Conservation (phyloP, 53 echinoderm and acorn worm genomes). For the Apostichopus leukothele region DNA sequence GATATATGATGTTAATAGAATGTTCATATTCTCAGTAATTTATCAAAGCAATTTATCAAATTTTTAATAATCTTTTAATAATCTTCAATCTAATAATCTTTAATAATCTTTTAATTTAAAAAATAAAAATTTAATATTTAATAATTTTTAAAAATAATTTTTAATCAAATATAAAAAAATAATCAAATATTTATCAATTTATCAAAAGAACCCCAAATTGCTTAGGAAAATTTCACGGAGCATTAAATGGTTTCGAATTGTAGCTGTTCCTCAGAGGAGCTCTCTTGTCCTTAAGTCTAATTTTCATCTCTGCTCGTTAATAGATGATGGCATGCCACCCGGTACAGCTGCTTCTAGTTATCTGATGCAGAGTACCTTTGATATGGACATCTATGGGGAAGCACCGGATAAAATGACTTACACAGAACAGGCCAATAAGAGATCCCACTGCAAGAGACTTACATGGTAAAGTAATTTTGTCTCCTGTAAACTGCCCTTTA, state of each 20-base stretch:
- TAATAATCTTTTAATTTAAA: too few species aligned
- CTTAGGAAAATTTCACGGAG: background rate
- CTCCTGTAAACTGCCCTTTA: too few species aligned
- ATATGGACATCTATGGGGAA: slow-evolving; percentile 97
- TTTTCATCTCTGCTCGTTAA: background rate
- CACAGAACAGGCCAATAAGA: slow-evolving; percentile 98
- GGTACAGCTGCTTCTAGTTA: slow-evolving; percentile 98
- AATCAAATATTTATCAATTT: too few species aligned
- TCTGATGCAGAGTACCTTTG: slow-evolving; percentile 98
- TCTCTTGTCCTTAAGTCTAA: background rate
- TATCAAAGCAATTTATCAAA: too few species aligned
- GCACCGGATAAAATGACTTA: slow-evolving; percentile 99
- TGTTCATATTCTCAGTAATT: too few species aligned
- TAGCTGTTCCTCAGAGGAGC: background rate
- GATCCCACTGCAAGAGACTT: slow-evolving; percentile 90
- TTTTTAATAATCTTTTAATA: too few species aligned
- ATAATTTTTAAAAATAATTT: too few species aligned
- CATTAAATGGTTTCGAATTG: background rate
- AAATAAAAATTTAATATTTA: too few species aligned
- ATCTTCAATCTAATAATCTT: too few species aligned
- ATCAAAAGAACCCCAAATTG: background rate
- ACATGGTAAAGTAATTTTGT: slow-evolving; percentile 70
- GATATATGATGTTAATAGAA: too few species aligned
- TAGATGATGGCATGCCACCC: slow-evolving; percentile 89
- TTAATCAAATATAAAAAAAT: too few species aligned